Evolutionary conservation across 64 coral and sea anemone species (phyloP).

Genomic region (Actinia equina): DNA sequence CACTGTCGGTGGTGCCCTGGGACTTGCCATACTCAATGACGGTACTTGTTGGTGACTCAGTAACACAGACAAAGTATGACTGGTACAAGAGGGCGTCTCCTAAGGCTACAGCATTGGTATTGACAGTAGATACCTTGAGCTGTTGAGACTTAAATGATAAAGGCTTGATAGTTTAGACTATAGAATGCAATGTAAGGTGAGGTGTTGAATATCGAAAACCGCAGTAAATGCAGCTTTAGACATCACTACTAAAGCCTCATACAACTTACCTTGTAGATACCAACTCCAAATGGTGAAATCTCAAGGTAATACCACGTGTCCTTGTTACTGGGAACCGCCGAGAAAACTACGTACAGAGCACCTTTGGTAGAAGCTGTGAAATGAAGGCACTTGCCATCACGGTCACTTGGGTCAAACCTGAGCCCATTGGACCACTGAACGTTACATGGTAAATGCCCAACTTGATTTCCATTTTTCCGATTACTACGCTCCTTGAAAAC

Average conservation of each 20-base stretch:
- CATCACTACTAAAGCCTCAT: too few relatives aligned
- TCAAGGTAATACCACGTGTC: conserved; percentile 51
- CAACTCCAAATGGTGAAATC: conserved; percentile 39
- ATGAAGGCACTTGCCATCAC: conserved; percentile 36
- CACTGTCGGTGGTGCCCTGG: conserved; percentile 16
- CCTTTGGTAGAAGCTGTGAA: conserved; percentile 49
- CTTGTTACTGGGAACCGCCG: conserved; percentile 41
- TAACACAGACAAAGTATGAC: conserved; percentile 56
- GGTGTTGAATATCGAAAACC: too few relatives aligned
- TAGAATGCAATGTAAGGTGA: too few relatives aligned
- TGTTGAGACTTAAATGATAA: conserved; percentile 4
- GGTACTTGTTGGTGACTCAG: conserved; percentile 13
- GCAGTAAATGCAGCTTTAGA: too few relatives aligned
- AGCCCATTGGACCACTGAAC: conserved; percentile 41
- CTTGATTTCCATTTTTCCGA: neutral
- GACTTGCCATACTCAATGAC: conserved; percentile 54
- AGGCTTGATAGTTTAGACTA: neutral
- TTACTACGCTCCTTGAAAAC: neutral
- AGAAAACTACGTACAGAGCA: conserved; percentile 41
- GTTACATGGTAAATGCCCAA: conserved; percentile 26
- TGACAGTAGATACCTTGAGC: neutral
- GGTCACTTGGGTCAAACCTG: conserved; percentile 24
- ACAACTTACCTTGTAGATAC: conserved; percentile 43
- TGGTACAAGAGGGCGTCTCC: conserved; percentile 26
- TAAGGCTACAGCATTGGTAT: conserved; percentile 15